Evolutionary conservation across 2,888 invertebrate genomes (phyloP).

Genomic region (Allolobophora icterica): DNA sequence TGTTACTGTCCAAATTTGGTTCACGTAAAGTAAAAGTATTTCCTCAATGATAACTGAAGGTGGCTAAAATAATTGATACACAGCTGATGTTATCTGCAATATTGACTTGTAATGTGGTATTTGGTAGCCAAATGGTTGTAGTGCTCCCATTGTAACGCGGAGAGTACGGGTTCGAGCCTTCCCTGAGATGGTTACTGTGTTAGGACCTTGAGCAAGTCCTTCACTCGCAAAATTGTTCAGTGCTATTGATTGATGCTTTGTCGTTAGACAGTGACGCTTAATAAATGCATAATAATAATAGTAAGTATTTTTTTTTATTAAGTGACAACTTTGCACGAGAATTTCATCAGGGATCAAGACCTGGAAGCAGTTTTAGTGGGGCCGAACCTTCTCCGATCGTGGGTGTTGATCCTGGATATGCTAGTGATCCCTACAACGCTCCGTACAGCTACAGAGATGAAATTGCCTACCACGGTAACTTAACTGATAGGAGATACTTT

Average conservation of each 20-base stretch:
- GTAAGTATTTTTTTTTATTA: neutral
- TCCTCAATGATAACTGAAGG: too few relatives aligned
- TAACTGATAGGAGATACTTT: neutral
- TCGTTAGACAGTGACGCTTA: too few relatives aligned
- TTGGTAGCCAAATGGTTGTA: too few relatives aligned
- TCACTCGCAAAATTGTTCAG: too few relatives aligned
- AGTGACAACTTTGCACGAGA: conserved; percentile 49
- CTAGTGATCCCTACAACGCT: neutral
- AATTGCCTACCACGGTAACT: too few relatives aligned
- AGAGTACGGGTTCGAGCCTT: too few relatives aligned
- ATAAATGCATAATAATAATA: neutral
- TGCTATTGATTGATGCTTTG: too few relatives aligned
- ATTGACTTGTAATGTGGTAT: too few relatives aligned
- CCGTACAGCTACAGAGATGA: neutral
- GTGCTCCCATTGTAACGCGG: too few relatives aligned
- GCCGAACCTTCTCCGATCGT: neutral
- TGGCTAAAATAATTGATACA: too few relatives aligned
- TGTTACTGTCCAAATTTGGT: neutral
- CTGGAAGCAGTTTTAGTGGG: conserved; percentile 46
- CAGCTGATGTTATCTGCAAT: too few relatives aligned
- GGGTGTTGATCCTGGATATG: neutral
- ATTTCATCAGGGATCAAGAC: conserved; percentile 48
- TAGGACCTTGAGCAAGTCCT: neutral
- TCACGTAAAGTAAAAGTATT: neutral
- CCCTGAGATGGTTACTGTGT: too few relatives aligned